phyloP scores from a whole-genome alignment of 2,113 vertebrate genomes.

The Brienomyrus longianalis region DNA sequence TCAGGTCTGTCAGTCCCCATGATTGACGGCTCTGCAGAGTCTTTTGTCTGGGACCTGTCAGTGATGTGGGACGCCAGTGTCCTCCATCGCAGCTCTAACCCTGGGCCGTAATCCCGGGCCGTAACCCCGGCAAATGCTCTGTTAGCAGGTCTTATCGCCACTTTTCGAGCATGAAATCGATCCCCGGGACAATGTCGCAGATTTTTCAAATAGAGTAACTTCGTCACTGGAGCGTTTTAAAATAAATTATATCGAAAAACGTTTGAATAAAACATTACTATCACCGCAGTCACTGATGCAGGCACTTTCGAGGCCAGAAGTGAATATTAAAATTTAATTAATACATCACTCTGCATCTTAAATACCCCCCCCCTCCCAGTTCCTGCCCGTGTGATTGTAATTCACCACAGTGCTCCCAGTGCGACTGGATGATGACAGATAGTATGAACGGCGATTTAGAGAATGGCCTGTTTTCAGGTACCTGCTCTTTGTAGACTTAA shows the following conservation, averaged over 20 bases:
- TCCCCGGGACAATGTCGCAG: background rate
- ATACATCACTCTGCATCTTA: background rate
- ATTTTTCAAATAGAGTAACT: background rate
- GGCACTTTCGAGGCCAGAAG: background rate
- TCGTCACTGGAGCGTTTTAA: background rate
- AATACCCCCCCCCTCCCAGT: background rate
- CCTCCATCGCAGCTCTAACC: background rate
- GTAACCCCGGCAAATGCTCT: background rate
- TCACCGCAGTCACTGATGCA: background rate
- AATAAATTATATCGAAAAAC: slow-evolving; percentile 6
- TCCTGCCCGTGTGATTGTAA: background rate
- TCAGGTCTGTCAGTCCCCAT: background rate
- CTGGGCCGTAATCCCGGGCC: background rate
- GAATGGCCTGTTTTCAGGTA: background rate
- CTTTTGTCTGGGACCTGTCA: background rate
- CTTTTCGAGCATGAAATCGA: background rate
- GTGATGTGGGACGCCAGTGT: background rate
- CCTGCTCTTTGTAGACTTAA: background rate
- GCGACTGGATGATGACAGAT: background rate
- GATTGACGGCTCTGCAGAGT: background rate
- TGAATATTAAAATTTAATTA: background rate
- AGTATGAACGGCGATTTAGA: background rate
- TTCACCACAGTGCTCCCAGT: background rate
- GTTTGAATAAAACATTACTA: slow-evolving; percentile 8
- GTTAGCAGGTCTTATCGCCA: background rate